Evolutionary conservation across 2,797 vertebrate species (phyloP), one percentile per base, ranked within the genome.

Genomic region (Halcyon smyrnensis): DNA sequence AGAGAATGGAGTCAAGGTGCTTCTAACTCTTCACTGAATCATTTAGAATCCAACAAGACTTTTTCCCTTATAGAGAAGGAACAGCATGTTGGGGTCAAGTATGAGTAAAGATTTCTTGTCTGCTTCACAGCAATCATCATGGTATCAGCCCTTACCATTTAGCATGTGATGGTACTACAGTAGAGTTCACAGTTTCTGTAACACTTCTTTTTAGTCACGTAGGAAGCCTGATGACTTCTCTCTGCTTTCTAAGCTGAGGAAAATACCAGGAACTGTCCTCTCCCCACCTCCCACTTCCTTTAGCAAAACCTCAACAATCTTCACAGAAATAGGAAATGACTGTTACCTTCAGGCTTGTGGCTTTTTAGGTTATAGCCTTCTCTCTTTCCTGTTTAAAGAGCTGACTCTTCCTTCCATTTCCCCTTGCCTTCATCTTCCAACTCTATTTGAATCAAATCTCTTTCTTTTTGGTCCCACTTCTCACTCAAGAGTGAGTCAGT

Each of bases 201-300:
- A 62, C 37, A 0, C 37, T 64, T 50, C 51, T 70, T 54, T 81
- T 77, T 45, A 27, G 70, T 80, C 81, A 85, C 4, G 1, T 48
- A 89, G 64, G 74, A 84, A 95, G 80, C 34, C 37, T 50, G 39
- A 39, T 62, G 45, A 80, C 39, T 90, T 48, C 54, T 76, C n/a
- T 77, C 74, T 87, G 71, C 91, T 89, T 89, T 95, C 94, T 94
- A 89, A 71, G 79, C 88, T 25, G 78, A 95, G 95, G 95, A 95
- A 95, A 94, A 95, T 92, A 95, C 94, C 78, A 80, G 91, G 75
- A 97, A 93, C 90, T 75, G 81, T 89, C 83, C 43, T 90, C 30
- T 90, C 85, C 39, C 84, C 82, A 89, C 81, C 56, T 71, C 70
- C 51, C 12, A 17, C 45, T 93, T 95, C 91, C 88, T 89, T 83